phyloP scores from a whole-genome alignment of 2,797 vertebrate genomes.

The Xenentodon cancila region DNA sequence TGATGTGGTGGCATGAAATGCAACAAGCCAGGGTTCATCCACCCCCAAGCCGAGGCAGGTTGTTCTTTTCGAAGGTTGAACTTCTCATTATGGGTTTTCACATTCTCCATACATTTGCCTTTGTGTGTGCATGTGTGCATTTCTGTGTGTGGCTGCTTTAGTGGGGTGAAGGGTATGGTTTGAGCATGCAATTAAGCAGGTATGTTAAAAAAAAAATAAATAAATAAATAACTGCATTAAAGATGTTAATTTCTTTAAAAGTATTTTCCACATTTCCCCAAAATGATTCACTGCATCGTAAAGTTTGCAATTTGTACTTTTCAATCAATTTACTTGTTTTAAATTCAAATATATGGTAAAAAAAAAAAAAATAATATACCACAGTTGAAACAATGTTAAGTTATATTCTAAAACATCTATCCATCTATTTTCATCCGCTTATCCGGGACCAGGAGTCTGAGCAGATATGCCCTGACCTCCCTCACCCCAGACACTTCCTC shows the following conservation, averaged over 20 bases:
- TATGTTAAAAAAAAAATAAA: neutral
- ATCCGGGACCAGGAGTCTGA: too few species aligned
- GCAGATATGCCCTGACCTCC: too few species aligned
- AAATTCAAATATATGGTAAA: constrained; percentile 12
- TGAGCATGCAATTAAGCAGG: constrained; percentile 18
- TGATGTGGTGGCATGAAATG: constrained; percentile 79
- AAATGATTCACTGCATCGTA: neutral
- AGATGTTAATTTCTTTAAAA: constrained; percentile 19
- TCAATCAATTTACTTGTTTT: constrained; percentile 10
- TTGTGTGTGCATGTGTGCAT: constrained; percentile 27
- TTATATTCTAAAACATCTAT: neutral
- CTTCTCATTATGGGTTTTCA: constrained; percentile 43
- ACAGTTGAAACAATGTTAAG: neutral
- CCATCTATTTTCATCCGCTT: too few species aligned
- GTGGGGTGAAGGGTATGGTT: constrained; percentile 30
- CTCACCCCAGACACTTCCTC: too few species aligned
- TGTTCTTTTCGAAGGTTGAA: constrained; percentile 68
- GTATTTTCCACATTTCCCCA: neutral
- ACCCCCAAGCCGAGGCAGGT: constrained; percentile 58
- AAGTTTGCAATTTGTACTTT: neutral
- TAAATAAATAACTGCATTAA: constrained; percentile 23
- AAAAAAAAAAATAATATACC: constrained; percentile 1
- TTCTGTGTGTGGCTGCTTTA: constrained; percentile 31
- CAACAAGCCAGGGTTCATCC: constrained; percentile 75
- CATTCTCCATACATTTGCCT: constrained; percentile 51